These are phyloP conservation scores for Leucozona laternaria DNA, from an alignment of 2,888 invertebrate genomes.

Conservation along the genomic window DNA sequence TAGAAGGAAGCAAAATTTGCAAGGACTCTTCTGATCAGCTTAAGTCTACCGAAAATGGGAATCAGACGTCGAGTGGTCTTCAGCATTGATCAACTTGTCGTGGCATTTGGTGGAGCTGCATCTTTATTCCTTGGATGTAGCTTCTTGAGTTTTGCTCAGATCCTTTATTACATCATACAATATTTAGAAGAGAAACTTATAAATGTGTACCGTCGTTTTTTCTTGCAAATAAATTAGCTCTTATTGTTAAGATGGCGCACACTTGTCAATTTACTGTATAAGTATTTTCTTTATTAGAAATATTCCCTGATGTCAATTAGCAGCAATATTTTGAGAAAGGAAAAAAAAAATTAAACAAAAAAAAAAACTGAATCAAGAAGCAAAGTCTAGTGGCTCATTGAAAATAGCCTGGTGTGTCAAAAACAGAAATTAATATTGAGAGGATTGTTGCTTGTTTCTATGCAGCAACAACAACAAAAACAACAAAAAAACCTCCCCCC, in stretches of 20 bases:
- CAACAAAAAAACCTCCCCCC: conserved; percentile 15
- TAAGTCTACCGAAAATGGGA: conserved; percentile 79
- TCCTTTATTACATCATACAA: conserved; percentile 57
- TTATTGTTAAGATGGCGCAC: conserved; percentile 3
- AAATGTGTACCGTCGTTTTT: conserved; percentile 18
- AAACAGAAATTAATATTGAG: neutral
- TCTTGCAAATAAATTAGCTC: conserved; percentile 41
- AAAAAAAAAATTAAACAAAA: conserved; percentile 32
- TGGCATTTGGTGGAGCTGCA: conserved; percentile 82
- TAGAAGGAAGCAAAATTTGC: conserved; percentile 78
- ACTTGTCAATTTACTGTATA: conserved; percentile 18
- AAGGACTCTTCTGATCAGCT: conserved; percentile 76
- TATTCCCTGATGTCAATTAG: conserved; percentile 19
- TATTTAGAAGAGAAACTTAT: conserved; percentile 27
- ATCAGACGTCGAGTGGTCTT: conserved; percentile 81
- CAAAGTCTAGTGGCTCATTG: conserved; percentile 44
- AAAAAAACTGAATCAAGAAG: conserved; percentile 37
- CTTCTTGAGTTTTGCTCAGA: conserved; percentile 79
- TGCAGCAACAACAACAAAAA: conserved; percentile 5
- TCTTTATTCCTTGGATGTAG: conserved; percentile 83
- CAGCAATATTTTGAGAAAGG: neutral
- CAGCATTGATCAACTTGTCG: conserved; percentile 81
- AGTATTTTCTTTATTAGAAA: neutral
- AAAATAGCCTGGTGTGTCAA: conserved; percentile 52
- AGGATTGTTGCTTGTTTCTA: conserved; percentile 53